Base-by-base conservation (phyloP, 2,113 vertebrate species). In the Solea solea region DNA sequence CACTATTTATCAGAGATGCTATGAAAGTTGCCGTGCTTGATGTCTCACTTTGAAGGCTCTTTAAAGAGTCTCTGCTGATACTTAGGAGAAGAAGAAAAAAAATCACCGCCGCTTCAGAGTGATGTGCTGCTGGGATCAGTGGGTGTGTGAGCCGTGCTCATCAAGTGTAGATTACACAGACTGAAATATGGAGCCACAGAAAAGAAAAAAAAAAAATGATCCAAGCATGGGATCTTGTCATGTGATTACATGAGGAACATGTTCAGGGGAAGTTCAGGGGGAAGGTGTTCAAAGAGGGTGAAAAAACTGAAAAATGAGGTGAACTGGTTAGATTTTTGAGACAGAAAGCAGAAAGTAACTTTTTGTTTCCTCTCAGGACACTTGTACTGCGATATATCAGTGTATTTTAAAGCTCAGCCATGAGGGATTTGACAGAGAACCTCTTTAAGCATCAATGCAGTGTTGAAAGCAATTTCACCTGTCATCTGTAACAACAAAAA, bases 31-130 rank as follows among this genome's bases (percentile, higher is more conserved):
- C 15, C 48, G 0, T 48, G 52, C 80, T 71, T 74, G 53, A 76
- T 74, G 75, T 64, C 27, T 68, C 4, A 9, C 64, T 83, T 78
- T 72, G 67, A 78, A 77, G 67, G 21, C 14, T 55, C 13, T 70
- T 45, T 50, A 45, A 73, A 73, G 60, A 15, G 2, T 68, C n/a
- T 13, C 57, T 34, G 58, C 45, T 41, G 39, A 39, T 28, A 34
- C 3, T 34, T 6, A 21, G 21, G 21, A 21, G 28, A 40, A 2
- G 27, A 45, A 61, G 13, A 14, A 65, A 27, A 54, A 1, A 52
- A 60, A 46, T 7, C 44, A 39, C 28, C 70, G 7, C 50, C 42
- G 64, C 48, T 64, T 44, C 42, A 62, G 15, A 73, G 60, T 25
- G 45, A 6, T 9, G 64, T 6, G 56, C 56, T 49, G 44, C 70